A percentile compares a stretch with the other conserved stretches of the same genome.
Conservation (phyloP, 2,888 invertebrate species). For the Slavum lentiscoides region DNA sequence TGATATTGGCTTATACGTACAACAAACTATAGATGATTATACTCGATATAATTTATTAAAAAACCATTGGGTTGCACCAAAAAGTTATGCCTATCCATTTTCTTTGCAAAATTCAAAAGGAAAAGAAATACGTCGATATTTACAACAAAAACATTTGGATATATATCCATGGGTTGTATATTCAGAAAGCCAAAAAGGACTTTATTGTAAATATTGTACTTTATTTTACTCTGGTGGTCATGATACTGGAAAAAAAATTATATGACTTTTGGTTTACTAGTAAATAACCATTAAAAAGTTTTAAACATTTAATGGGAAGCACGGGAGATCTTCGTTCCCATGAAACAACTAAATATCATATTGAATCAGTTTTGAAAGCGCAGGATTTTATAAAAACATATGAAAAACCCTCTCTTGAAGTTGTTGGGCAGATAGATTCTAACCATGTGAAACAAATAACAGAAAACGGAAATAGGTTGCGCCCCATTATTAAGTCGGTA, state of each 20-base stretch:
- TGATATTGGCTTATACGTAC: slow-evolving; percentile 18
- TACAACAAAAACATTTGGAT: slow-evolving; percentile 13
- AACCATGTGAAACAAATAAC: slow-evolving; percentile 46
- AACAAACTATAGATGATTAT: slow-evolving; percentile 10
- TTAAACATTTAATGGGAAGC: slow-evolving; percentile 55
- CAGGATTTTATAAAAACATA: slow-evolving; percentile 40
- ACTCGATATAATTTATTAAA: slow-evolving; percentile 21
- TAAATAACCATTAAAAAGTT: slow-evolving; percentile 54
- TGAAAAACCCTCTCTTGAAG: no score
- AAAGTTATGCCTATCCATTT: slow-evolving; percentile 22
- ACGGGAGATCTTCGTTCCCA: slow-evolving; percentile 54
- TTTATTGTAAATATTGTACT: slow-evolving; percentile 21
- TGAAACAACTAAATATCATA: slow-evolving; percentile 54
- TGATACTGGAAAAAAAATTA: slow-evolving; percentile 53
- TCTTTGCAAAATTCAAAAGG: slow-evolving; percentile 14
- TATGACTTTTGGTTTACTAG: slow-evolving; percentile 53
- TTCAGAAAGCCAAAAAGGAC: not conserved
- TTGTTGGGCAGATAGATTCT: slow-evolving; percentile 34
- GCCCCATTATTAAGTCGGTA: slow-evolving; percentile 54
- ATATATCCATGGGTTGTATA: slow-evolving; percentile 4
- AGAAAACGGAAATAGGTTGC: slow-evolving; percentile 55
- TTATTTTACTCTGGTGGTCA: slow-evolving; percentile 51
- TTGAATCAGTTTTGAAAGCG: slow-evolving; percentile 47
- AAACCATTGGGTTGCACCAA: slow-evolving; percentile 22
- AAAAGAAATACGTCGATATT: slow-evolving; percentile 14